A percentile compares a stretch with the other conserved stretches of the same genome.
These are phyloP conservation scores for Hypomecis atomaria DNA, from an alignment of 2,888 invertebrate genomes.

Conservation along the genomic window DNA sequence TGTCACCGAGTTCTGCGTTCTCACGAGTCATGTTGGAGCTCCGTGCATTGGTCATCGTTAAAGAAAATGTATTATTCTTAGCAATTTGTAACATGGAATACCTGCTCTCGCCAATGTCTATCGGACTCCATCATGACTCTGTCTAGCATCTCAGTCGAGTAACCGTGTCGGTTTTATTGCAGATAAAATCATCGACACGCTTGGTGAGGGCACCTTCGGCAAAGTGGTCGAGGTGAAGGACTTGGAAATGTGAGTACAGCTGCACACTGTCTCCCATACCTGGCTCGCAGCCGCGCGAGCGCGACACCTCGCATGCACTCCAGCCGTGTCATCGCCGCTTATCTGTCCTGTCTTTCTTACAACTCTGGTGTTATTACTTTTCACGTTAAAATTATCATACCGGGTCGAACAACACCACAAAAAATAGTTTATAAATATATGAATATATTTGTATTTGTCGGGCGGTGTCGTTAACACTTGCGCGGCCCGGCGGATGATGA, in stretches of 20 bases:
- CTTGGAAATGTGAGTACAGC: conserved; percentile 92
- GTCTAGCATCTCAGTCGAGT: conserved; percentile 59
- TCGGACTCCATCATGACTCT: conserved; percentile 71
- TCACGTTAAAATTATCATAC: conserved; percentile 19
- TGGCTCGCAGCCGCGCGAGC: too few species aligned
- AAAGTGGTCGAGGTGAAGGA: conserved; percentile 99
- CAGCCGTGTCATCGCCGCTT: conserved; percentile 17
- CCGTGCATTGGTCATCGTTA: conserved; percentile 49
- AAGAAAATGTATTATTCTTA: conserved; percentile 33
- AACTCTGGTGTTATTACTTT: conserved; percentile 8
- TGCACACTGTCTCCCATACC: conserved; percentile 5
- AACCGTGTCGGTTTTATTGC: conserved; percentile 87
- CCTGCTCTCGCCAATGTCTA: conserved; percentile 50
- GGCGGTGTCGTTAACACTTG: conserved; percentile 54
- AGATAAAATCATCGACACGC: conserved; percentile 99
- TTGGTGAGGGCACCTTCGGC: conserved; percentile 99
- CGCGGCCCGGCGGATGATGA: conserved; percentile 55
- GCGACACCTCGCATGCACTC: not conserved
- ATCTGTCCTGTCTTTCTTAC: conserved; percentile 24
- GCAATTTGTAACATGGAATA: not conserved
- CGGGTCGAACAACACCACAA: conserved; percentile 7
- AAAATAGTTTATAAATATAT: conserved; percentile 23
- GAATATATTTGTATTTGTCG: conserved; percentile 34
- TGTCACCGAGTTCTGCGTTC: conserved; percentile 36
- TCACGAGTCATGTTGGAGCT: conserved; percentile 67